Evolutionary conservation across 2,888 invertebrate species (phyloP).

Genomic region (Limenitis camilla): DNA sequence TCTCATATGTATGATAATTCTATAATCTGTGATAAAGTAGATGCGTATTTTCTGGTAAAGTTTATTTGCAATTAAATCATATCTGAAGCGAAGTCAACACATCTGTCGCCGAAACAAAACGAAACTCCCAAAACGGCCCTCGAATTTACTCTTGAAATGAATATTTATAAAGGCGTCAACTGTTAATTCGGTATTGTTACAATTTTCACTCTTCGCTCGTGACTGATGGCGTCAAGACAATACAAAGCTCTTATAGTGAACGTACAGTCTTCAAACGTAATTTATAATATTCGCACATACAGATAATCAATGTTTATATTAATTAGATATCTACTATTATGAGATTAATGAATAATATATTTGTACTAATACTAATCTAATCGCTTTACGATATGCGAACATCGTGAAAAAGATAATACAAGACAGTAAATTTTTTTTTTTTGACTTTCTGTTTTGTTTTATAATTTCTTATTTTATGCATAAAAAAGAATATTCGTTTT

Average conservation of each 20-base stretch:
- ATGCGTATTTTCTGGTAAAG: neutral
- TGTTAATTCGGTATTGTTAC: conserved; percentile 69
- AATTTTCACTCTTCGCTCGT: conserved; percentile 55
- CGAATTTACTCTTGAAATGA: conserved; percentile 60
- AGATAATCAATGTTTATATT: neutral
- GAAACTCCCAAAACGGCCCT: conserved; percentile 46
- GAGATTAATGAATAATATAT: too few species aligned
- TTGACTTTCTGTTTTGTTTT: too few species aligned
- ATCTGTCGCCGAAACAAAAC: conserved; percentile 66
- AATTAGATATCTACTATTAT: neutral
- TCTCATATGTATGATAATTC: too few species aligned
- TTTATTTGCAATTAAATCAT: conserved; percentile 18
- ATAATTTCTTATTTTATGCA: too few species aligned
- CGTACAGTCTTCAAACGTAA: conserved; percentile 36
- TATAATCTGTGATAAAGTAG: too few species aligned
- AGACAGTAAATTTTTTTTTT: too few species aligned
- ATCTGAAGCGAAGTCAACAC: conserved; percentile 33
- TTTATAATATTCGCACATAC: neutral
- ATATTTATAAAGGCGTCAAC: conserved; percentile 74
- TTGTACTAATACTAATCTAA: too few species aligned
- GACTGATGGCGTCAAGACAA: conserved; percentile 69
- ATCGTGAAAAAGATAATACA: too few species aligned
- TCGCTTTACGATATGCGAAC: too few species aligned
- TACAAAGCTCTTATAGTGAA: conserved; percentile 47
- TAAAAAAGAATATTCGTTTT: too few species aligned